These are phyloP conservation scores for Phalacrocorax aristotelis DNA, from an alignment of 2,113 vertebrate species.

Conservation along the genomic window DNA sequence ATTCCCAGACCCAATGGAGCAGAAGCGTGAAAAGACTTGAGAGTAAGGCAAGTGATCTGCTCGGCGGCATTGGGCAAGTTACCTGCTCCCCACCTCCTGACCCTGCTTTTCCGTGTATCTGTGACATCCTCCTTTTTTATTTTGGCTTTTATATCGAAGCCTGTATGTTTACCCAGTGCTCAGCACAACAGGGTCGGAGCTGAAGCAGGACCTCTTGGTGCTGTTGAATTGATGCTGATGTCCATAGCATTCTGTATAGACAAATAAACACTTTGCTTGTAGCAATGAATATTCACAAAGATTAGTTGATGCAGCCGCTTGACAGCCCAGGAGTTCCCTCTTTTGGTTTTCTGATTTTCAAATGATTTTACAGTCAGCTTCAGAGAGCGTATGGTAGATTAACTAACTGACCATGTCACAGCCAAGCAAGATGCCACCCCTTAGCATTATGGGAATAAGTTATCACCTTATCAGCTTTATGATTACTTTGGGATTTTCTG, in stretches of 20 bases:
- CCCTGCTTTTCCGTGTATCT: neutral
- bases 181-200: neutral
- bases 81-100: fast-evolving
- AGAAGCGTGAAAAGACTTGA: neutral
- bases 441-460: neutral
- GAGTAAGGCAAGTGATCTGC: neutral
- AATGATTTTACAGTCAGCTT: neutral
- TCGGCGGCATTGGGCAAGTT: neutral
- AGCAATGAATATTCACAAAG: neutral
- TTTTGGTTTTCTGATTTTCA: neutral
- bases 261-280: neutral
- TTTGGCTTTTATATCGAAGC: neutral
- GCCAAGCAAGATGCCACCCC: neutral
- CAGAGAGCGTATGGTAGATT: neutral
- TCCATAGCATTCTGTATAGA: neutral
- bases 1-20: neutral
- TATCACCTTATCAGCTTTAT: neutral
- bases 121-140: neutral
- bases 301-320: neutral
- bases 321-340: neutral
- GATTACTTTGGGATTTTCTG: neutral
- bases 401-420: neutral
- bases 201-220: neutral
- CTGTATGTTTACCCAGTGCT: neutral
- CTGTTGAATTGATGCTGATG: neutral